phyloP scores from a whole-genome alignment of 2,797 vertebrate genomes.

The Oryzias dopingdopingensis region DNA sequence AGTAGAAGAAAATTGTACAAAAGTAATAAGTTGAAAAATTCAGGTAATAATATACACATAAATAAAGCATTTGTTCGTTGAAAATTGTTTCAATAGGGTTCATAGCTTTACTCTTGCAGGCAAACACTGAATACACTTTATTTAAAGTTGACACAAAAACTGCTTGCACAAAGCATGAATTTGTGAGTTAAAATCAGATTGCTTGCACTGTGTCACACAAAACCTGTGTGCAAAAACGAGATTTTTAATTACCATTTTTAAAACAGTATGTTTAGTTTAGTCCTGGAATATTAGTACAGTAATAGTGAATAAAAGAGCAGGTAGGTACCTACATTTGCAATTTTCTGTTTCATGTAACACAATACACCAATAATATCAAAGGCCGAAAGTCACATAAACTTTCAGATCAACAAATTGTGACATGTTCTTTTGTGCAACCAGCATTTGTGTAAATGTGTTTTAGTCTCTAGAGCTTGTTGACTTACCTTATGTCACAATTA shows the following conservation, averaged over 20 bases:
- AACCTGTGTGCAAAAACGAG: slow-evolving; percentile 21
- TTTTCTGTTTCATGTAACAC: slow-evolving; percentile 66
- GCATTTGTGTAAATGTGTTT: slow-evolving; percentile 36
- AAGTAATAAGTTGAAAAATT: slow-evolving; percentile 46
- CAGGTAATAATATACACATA: slow-evolving; percentile 47
- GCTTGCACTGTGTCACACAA: slow-evolving; percentile 67
- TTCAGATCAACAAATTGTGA: slow-evolving; percentile 4
- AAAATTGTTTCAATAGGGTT: slow-evolving; percentile 86
- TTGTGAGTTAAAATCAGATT: slow-evolving; percentile 23
- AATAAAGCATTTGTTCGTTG: slow-evolving; percentile 58
- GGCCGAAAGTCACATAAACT: neutral
- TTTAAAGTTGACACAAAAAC: slow-evolving; percentile 56
- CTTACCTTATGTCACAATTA: slow-evolving; percentile 70
- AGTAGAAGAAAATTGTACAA: slow-evolving; percentile 62
- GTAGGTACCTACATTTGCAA: slow-evolving; percentile 5
- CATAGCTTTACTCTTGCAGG: slow-evolving; percentile 85
- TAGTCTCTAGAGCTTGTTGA: slow-evolving; percentile 55
- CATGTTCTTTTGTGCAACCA: slow-evolving; percentile 77
- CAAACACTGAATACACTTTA: slow-evolving; percentile 79
- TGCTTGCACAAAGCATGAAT: slow-evolving; percentile 76
- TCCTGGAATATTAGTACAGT: neutral
- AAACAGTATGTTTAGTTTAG: no score
- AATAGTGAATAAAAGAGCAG: neutral
- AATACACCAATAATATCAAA: slow-evolving; percentile 52
- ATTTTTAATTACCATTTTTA: no score